Evolutionary conservation across 2,888 invertebrate genomes (phyloP).

Genomic region (Aspidiotus rigidus): DNA sequence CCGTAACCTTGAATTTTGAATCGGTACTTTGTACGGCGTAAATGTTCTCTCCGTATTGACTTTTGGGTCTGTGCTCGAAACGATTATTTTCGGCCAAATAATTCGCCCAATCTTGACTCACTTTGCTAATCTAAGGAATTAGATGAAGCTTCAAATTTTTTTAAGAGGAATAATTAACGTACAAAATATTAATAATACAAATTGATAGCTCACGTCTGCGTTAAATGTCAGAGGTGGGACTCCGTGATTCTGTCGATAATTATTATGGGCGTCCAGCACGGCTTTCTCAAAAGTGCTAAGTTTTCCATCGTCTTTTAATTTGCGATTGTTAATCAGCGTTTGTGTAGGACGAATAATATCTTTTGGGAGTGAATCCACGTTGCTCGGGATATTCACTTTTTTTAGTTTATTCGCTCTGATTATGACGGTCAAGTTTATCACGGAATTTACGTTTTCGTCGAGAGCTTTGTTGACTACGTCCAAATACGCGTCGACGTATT

Average conservation of each 20-base stretch:
- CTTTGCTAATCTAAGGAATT: slow-evolving; percentile 18
- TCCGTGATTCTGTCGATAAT: not conserved
- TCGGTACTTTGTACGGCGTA: slow-evolving; percentile 66
- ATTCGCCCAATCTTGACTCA: slow-evolving; percentile 33
- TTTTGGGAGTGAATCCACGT: not conserved
- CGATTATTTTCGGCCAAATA: slow-evolving; percentile 3
- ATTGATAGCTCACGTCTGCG: not conserved
- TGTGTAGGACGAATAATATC: no score
- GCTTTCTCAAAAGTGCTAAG: not conserved
- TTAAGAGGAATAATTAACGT: no score
- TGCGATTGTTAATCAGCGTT: not conserved
- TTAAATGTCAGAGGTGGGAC: not conserved
- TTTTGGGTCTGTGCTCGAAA: slow-evolving; percentile 39
- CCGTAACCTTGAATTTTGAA: slow-evolving; percentile 55
- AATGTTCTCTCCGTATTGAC: slow-evolving; percentile 74
- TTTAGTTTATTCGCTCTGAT: not conserved
- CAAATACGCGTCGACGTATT: not conserved
- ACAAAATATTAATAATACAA: not conserved
- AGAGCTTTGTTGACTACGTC: not conserved
- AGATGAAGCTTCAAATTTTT: not conserved
- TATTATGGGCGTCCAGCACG: not conserved
- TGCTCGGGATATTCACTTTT: not conserved
- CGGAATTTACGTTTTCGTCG: not conserved
- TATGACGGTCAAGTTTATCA: not conserved
- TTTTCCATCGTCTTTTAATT: not conserved